Evolutionary conservation across 1,140 invertebrate genomes (phyloP), one percentile per base, ranked within the genome.

Genomic region (Papilio helenus): DNA sequence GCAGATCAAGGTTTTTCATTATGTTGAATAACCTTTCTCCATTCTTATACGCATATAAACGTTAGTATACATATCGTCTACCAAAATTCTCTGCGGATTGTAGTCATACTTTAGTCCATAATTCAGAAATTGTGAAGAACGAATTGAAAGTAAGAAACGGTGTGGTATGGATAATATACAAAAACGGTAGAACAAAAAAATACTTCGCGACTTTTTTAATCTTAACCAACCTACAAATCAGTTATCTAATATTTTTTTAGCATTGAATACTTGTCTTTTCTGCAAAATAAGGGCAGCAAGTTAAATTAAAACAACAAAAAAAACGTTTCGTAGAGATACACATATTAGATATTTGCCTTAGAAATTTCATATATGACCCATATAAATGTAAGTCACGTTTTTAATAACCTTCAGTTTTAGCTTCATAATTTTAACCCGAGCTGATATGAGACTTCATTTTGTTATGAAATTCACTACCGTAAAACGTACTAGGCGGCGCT

Each of bases 341-440:
- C 82, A 86, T 86, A 55, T 85, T 82, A 82, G 79, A 87, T 87
- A 85, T 87, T 81, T 88, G 85, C 84, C 79, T 89, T 88, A 85
- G 85, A 91, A 91, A 90, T 90, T 87, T 89, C 85, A 87, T 89
- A 89, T 84, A 88, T 86, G 88, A 87, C 87, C 91, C 86, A 93
- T 93, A 92, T 93, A 92, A 93, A 93, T 93, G 93, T 93, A 92
- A 91, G 92, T 92, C 93, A 94, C 93, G 93, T 94, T 93, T 94
- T 93, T 92, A 94, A 94, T 94, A 94, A 93, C 92, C 89, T 91
- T 90, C 92, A 93, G 93, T 93, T 94, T 93, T 93, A 93, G 92
- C 93, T 93, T 94, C 93, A 94, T 93, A 94, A 94, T 93, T 94
- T 94, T 89, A 93, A 91, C 90, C 88, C 90, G 81, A 84, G 85